Evolutionary conservation across 2,888 invertebrate genomes (phyloP).

Genomic region (Mechanitis messenoides): DNA sequence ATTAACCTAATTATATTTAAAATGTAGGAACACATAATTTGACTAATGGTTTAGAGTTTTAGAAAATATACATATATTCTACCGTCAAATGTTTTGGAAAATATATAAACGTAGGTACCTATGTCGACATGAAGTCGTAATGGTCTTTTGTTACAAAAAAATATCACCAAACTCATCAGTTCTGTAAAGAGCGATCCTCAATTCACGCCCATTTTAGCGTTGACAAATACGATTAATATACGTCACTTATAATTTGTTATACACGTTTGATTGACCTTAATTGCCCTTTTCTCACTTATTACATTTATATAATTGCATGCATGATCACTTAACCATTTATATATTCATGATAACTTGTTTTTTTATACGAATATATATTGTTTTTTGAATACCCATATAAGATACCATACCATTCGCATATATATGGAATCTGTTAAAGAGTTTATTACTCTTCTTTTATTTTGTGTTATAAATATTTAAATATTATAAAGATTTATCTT

Average conservation of each 20-base stretch:
- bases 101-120: no score
- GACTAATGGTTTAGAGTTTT: no score
- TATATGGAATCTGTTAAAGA: no score
- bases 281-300: conserved; percentile 12
- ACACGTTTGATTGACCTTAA: conserved; percentile 23
- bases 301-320: conserved; percentile 4
- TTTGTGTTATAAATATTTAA: no score
- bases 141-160: not conserved
- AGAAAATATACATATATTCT: no score
- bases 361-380: not conserved
- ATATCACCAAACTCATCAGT: not conserved
- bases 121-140: not conserved
- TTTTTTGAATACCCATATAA: no score
- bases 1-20: no score
- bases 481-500: no score
- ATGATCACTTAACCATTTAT: not conserved
- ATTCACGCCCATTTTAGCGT: conserved; percentile 10
- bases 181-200: not conserved
- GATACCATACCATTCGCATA: no score
- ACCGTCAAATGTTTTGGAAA: no score
- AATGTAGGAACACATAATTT: no score
- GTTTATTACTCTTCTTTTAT: no score
- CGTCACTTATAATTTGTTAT: conserved; percentile 22
- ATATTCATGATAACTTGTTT: not conserved
- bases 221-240: conserved; percentile 13